A percentile compares a stretch with the other conserved stretches of the same genome.
Evolutionary conservation across 2,113 vertebrate species (phyloP).

Genomic region (Clarias gariepinus): DNA sequence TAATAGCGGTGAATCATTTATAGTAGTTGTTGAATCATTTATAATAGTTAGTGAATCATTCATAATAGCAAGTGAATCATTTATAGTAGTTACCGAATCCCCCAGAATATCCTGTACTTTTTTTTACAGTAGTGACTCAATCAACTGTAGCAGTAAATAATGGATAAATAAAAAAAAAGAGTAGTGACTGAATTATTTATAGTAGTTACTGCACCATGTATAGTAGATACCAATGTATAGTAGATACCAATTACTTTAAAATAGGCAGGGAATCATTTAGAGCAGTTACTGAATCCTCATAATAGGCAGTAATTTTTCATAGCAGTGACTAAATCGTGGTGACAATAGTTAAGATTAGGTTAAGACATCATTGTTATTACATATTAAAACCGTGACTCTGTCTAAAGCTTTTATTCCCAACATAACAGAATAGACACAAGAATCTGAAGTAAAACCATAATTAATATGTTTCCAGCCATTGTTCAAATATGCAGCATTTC

Average conservation of each 20-base stretch:
- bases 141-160: not conserved
- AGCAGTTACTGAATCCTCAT: too few species aligned
- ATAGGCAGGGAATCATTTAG: not conserved
- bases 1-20: not conserved
- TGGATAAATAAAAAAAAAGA: too few species aligned
- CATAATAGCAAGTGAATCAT: not conserved
- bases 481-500: not conserved
- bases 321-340: too few species aligned
- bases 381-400: not conserved
- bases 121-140: not conserved
- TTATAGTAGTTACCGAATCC: not conserved
- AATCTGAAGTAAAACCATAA: not conserved
- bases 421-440: not conserved
- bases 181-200: not conserved
- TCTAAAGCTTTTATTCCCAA: not conserved
- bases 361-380: not conserved
- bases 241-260: too few species aligned
- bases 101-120: not conserved
- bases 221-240: not conserved
- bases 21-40: not conserved
- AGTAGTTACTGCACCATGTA: not conserved
- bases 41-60: not conserved
- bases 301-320: too few species aligned
- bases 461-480: not conserved
- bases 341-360: not conserved